Conservation (phyloP, 1,140 invertebrate species). For the Prorops nasuta region DNA sequence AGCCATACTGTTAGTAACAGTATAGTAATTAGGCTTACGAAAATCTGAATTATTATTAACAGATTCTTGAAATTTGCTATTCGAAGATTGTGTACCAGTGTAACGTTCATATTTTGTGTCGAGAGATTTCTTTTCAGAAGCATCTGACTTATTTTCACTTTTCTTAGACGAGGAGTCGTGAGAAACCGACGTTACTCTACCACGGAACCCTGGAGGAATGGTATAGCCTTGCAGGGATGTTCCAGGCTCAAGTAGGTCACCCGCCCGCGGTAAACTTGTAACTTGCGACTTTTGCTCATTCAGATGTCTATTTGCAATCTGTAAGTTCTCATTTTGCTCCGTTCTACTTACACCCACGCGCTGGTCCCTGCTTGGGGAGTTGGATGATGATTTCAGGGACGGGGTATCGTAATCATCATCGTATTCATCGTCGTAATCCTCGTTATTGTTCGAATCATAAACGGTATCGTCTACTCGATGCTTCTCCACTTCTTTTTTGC, state of each 20-base stretch:
- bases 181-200: conserved; percentile 63
- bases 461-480: conserved; percentile 15
- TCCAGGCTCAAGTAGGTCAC: conserved; percentile 62
- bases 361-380: neutral
- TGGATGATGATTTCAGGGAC: neutral
- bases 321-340: conserved; percentile 19
- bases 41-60: neutral
- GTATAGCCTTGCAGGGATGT: conserved; percentile 63
- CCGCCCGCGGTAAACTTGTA: conserved; percentile 39
- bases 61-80: neutral
- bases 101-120: conserved; percentile 27
- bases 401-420: conserved; percentile 33
- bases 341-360: neutral
- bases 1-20: conserved; percentile 75
- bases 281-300: conserved; percentile 45
- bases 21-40: conserved; percentile 50
- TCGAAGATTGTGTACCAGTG: conserved; percentile 5
- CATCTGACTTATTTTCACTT: conserved; percentile 61
- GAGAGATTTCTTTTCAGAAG: conserved; percentile 43
- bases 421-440: conserved; percentile 50
- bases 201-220: conserved; percentile 67
- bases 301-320: conserved; percentile 27
- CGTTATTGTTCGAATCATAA: conserved; percentile 24
- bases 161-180: conserved; percentile 61
- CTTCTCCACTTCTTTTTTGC: conserved; percentile 9